A percentile compares a stretch with the other conserved stretches of the same genome.
These are phyloP conservation scores for Adelosebastes latens DNA, from an alignment of 2,797 vertebrate species.

Conservation along the genomic window DNA sequence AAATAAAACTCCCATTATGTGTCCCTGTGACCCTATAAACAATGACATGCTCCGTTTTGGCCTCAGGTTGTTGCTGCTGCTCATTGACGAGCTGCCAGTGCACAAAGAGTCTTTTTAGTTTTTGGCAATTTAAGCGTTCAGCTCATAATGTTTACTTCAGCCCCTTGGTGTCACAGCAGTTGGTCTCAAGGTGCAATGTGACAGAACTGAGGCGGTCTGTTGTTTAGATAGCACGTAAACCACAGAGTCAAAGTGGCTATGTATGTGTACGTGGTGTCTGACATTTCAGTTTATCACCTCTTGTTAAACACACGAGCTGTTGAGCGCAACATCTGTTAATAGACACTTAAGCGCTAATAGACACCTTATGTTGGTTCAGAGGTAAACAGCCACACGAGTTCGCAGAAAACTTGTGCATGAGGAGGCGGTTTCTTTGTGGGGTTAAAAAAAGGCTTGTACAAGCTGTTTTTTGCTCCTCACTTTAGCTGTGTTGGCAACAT, in stretches of 20 bases:
- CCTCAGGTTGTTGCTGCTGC: background rate
- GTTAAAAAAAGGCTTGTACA: background rate
- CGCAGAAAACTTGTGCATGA: background rate
- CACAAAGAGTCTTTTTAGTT: constrained; percentile 4
- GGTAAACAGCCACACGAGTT: background rate
- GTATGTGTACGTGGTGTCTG: background rate
- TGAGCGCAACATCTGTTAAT: constrained; percentile 38
- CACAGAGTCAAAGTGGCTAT: background rate
- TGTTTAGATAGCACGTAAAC: constrained; percentile 18
- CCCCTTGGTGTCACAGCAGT: background rate
- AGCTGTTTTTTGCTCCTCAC: background rate
- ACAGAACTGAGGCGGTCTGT: background rate
- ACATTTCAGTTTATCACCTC: constrained; percentile 27
- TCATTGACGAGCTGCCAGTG: background rate
- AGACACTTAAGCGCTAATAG: constrained; percentile 21
- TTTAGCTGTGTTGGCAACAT: background rate
- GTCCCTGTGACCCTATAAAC: background rate
- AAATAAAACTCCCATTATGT: background rate
- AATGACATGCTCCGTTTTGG: constrained; percentile 11
- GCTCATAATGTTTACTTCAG: background rate
- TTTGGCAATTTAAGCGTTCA: background rate
- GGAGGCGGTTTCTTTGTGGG: background rate
- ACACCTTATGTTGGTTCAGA: constrained; percentile 26
- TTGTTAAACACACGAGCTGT: constrained; percentile 43
- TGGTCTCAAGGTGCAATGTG: constrained; percentile 16